A percentile compares a stretch with the other conserved stretches of the same genome.
phyloP scores from a whole-genome alignment of 2,113 vertebrate species.

The Pantherophis guttatus region DNA sequence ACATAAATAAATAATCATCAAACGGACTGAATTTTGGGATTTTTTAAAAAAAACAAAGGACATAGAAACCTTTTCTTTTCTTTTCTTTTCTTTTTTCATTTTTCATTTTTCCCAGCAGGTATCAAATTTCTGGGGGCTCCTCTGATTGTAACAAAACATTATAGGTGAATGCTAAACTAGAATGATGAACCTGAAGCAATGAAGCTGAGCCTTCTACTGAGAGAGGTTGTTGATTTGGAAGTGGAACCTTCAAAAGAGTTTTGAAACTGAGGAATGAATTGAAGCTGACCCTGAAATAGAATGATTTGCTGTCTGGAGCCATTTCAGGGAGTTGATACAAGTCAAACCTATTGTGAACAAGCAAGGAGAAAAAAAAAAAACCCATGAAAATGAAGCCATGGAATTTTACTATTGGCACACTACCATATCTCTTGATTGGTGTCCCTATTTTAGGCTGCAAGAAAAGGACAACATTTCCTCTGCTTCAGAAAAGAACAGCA shows the following conservation, averaged over 20 bases:
- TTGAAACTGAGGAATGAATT: background rate
- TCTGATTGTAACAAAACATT: background rate
- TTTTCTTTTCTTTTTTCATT: background rate
- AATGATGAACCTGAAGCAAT: background rate
- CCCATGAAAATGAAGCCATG: background rate
- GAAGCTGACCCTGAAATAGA: background rate
- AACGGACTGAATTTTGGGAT: background rate
- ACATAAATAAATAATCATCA: background rate
- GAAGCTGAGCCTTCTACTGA: background rate
- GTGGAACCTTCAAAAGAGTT: background rate
- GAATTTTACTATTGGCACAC: background rate
- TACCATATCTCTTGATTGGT: background rate
- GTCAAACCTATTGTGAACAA: background rate
- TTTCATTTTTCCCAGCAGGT: background rate
- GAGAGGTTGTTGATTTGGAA: constrained; percentile 3
- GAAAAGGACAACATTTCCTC: background rate
- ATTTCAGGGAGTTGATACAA: background rate
- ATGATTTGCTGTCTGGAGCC: background rate
- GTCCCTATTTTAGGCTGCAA: background rate
- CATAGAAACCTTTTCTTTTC: background rate
- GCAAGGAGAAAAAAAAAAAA: background rate
- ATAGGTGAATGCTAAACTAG: background rate
- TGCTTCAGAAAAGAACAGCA: background rate
- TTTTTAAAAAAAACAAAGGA: background rate
- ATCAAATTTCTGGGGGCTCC: background rate